Conservation (phyloP, 2,888 invertebrate species). For the Xylophagus ater region DNA sequence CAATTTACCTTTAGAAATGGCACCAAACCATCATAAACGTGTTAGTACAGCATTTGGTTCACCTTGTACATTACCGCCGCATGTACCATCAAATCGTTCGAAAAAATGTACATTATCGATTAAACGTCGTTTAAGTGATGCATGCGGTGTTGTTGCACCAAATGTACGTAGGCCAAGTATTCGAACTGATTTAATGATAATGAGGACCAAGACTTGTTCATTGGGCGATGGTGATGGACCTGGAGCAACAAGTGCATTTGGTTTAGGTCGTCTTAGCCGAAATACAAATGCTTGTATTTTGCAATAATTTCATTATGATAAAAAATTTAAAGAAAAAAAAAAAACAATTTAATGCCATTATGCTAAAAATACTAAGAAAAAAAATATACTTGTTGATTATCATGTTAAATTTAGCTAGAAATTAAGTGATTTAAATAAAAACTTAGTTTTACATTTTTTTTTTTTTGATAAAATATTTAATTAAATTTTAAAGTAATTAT, state of each 20-base stretch:
- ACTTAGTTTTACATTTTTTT: too few relatives aligned
- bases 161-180: conserved; percentile 79
- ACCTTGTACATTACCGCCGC: conserved; percentile 61
- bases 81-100: conserved; percentile 51
- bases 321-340: too few relatives aligned
- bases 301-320: conserved; percentile 42
- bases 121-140: conserved; percentile 71
- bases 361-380: too few relatives aligned
- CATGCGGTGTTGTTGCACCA: conserved; percentile 80
- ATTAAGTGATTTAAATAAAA: too few relatives aligned
- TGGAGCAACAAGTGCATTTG: conserved; percentile 44
- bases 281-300: conserved; percentile 41
- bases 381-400: too few relatives aligned
- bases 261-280: conserved; percentile 42
- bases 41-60: conserved; percentile 66
- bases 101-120: conserved; percentile 71
- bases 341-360: too few relatives aligned
- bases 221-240: conserved; percentile 55
- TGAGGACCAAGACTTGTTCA: conserved; percentile 72
- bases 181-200: conserved; percentile 76
- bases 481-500: too few relatives aligned
- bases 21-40: conserved; percentile 73
- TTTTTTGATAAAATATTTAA: too few relatives aligned
- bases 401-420: too few relatives aligned
- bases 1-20: conserved; percentile 78